Evolutionary conservation across 2,888 invertebrate species (phyloP), one percentile per base, ranked within the genome.

Genomic region (Hedychridium roseum): DNA sequence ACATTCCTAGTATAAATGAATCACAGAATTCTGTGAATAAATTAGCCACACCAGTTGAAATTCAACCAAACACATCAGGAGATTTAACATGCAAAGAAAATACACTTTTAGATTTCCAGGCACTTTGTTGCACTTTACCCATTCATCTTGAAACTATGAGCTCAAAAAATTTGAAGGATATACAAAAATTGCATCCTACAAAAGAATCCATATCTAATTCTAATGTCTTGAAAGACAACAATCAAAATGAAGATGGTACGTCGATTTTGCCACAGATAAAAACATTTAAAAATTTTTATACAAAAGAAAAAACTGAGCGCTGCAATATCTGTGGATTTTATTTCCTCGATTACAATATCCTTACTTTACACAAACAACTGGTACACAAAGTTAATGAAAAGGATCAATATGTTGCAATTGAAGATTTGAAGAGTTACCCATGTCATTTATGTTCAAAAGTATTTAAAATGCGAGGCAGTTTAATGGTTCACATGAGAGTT

Each of bases 401-500:
- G 27, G 62, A 70, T 37, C 36, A 51, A 1, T 66, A 52, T 21
- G 40, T 53, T 21, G 52, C 66, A 37, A 67, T 77, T 2, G 74
- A 76, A 31, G 77, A 79, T 46, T 72, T 72, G 53, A 83, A 83
- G 17, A 80, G 81, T 62, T 87, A 86, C 68, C 83, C 87, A 47
- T 92, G 92, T 69, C 89, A 91, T 71, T 80, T 91, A 46, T 92
- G 92, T 70, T 83, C 88, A 0, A 91, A 91, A 78, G 83, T 86
- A 48, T 92, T 92, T 68, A 90, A 89, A 78, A 90, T 91, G 88
- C 83, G 88, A 60, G 92, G 92, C 3, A 91, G 91, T 43, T 77
- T 92, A 4, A 88, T 91, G 84, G 88, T 92, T 2, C 92, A 92
- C 74, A 82, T 91, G 64, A 83, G 90, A 66, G 91, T 92, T 11